These are phyloP conservation scores for Pegea sp. DNA, from an alignment of 23 tunicate species.

Conservation along the genomic window DNA sequence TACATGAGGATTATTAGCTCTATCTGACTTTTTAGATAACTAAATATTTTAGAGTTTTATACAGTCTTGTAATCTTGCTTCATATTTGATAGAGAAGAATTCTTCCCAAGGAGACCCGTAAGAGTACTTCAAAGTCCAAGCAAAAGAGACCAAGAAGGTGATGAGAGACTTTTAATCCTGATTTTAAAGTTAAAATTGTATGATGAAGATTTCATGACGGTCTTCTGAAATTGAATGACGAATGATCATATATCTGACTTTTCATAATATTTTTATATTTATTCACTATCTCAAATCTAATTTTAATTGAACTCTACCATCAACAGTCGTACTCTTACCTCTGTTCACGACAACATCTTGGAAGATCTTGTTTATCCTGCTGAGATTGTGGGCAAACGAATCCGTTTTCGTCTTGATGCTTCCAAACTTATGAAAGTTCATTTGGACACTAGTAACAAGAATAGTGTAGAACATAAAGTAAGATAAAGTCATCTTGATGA, in stretches of 20 bases:
- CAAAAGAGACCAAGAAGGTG: conserved; percentile 83
- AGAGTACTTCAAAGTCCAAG: conserved; percentile 14
- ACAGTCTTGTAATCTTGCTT: no score
- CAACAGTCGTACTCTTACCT: conserved; percentile 72
- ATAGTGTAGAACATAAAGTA: conserved; percentile 92
- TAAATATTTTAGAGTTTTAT: no score
- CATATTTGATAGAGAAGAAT: conserved; percentile 52
- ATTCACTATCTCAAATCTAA: no score
- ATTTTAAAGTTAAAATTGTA: no score
- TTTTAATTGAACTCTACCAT: no score
- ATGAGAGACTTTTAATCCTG: no score
- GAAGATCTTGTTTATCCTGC: conserved; percentile 91
- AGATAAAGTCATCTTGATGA: background rate
- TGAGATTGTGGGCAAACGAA: conserved; percentile 89
- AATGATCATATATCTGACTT: no score
- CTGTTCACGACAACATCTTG: conserved; percentile 80
- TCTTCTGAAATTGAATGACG: background rate
- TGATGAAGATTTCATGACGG: background rate
- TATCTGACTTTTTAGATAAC: no score
- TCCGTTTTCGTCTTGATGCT: conserved; percentile 37
- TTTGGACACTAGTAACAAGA: conserved; percentile 73
- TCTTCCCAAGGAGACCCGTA: conserved; percentile 52
- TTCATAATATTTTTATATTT: no score
- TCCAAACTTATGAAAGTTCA: conserved; percentile 50
- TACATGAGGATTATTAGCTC: no score